Evolutionary conservation across 1,140 invertebrate species (phyloP).

Genomic region (Acromyrmex charruanus): DNA sequence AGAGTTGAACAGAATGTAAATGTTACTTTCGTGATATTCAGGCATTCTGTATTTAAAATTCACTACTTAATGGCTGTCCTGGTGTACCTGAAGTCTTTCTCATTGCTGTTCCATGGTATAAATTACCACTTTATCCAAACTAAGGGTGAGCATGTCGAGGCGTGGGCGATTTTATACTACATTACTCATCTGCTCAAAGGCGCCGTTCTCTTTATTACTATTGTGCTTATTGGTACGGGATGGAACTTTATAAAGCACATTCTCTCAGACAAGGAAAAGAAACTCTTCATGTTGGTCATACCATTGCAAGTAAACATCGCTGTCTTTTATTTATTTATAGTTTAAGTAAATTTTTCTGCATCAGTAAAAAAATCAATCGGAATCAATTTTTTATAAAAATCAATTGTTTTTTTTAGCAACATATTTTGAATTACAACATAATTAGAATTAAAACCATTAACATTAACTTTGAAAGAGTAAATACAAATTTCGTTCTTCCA

Average conservation of each 20-base stretch:
- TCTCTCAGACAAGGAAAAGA: constrained; percentile 98
- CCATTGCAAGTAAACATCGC: constrained; percentile 93
- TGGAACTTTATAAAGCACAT: constrained; percentile 99
- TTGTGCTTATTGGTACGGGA: constrained; percentile 98
- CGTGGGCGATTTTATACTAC: constrained; percentile 99
- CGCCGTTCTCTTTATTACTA: constrained; percentile 97
- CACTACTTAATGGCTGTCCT: constrained; percentile 98
- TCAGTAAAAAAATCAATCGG: background rate
- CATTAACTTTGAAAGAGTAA: background rate
- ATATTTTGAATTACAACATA: background rate
- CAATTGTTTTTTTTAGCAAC: background rate
- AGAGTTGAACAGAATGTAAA: background rate
- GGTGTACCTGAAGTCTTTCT: constrained; percentile 97
- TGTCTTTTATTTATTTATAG: constrained; percentile 4
- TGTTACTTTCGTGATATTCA: constrained; percentile 71
- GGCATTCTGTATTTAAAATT: constrained; percentile 96
- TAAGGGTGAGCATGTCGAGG: constrained; percentile 97
- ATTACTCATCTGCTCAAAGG: constrained; percentile 98
- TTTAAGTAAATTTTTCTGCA: constrained; percentile 11
- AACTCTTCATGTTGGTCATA: constrained; percentile 99
- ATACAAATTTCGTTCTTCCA: background rate
- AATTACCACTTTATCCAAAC: constrained; percentile 98
- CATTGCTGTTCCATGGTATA: constrained; percentile 97
- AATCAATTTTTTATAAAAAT: background rate
- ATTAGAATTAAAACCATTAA: constrained; percentile 4